A percentile compares a stretch with the other conserved stretches of the same genome.
These are phyloP conservation scores for Tenthredo mesomela DNA, from an alignment of 2,888 invertebrate species.

Conservation along the genomic window DNA sequence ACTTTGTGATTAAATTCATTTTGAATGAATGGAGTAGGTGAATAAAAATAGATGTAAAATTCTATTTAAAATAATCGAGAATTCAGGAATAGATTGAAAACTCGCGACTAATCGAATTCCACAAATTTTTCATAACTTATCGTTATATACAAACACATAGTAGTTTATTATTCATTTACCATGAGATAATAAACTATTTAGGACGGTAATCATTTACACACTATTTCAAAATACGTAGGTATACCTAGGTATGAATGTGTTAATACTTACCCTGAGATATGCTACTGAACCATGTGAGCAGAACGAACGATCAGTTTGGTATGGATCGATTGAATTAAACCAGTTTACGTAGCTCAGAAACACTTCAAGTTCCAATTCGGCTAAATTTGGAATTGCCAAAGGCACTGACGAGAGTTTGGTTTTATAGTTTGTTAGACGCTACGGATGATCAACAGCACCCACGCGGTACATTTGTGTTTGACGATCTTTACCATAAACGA, in stretches of 20 bases:
- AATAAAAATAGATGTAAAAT: background rate
- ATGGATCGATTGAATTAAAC: constrained; percentile 31
- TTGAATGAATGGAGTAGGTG: background rate
- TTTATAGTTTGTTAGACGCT: background rate
- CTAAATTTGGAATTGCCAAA: constrained; percentile 41
- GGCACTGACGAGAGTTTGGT: constrained; percentile 12
- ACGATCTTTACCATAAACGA: constrained; percentile 17
- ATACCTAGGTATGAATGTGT: background rate
- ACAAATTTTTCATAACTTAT: background rate
- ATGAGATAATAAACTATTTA: background rate
- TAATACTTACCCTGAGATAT: background rate
- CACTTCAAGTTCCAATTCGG: constrained; percentile 44
- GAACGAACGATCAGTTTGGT: background rate
- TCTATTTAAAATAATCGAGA: background rate
- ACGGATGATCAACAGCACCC: background rate
- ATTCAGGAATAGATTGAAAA: background rate
- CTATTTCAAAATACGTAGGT: background rate
- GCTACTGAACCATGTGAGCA: constrained; percentile 13
- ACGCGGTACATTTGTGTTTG: background rate
- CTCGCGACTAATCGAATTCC: background rate
- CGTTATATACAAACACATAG: background rate
- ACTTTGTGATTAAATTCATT: background rate
- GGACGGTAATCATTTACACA: background rate
- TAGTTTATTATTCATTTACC: constrained; percentile 23
- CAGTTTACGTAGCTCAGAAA: constrained; percentile 24